Base-by-base conservation (phyloP, 1,140 invertebrate genomes). In the Drosophila sturtevanti region DNA sequence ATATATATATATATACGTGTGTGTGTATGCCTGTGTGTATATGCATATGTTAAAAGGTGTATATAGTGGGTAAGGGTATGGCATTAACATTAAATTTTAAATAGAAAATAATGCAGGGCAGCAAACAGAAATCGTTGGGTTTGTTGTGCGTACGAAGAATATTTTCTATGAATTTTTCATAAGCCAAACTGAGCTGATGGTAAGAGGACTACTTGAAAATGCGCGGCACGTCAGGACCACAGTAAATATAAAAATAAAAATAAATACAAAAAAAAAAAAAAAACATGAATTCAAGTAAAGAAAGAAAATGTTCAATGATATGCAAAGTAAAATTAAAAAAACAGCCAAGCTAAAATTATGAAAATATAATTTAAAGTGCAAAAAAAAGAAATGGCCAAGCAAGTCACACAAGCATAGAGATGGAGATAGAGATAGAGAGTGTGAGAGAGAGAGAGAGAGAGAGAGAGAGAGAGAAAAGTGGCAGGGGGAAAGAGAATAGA, bases 141-240 rank as follows among this genome's bases (percentile, higher is more conserved):
- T 11, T 37, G 6, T 14, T 22, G 41, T 54, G 66, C 59, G 24
- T 62, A 21, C 52, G 48, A 70, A 63, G 69, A 79, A 79, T 79
- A 63, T 75, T 64, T 79, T 56, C 61, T 71, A 82, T 81, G 63
- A 82, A 79, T 84, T 75, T 67, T 79, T 82, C 79, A 81, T 78
- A 70, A 74, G 54, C 72, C 65, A 66, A 73, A 81, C 69, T 78
- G 65, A 80, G 27, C 27, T 31, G 27, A 18, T 18, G 10, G 41
- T 0, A 16, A 18, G 16, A 48, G 16, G 10, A 48, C 9, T 3
- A 21, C 41, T 48, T 21, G 41, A 4, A 21, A 82, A 81, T 68
- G 54, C 67, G 48, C 65, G 58, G 73, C 64, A 55, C 58, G 38
- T 35, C 21, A 16, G 22, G 10, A 38, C 10, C 16, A 56, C 14